Conservation (phyloP, 2,888 invertebrate species). For the Tetragonisca angustula region DNA sequence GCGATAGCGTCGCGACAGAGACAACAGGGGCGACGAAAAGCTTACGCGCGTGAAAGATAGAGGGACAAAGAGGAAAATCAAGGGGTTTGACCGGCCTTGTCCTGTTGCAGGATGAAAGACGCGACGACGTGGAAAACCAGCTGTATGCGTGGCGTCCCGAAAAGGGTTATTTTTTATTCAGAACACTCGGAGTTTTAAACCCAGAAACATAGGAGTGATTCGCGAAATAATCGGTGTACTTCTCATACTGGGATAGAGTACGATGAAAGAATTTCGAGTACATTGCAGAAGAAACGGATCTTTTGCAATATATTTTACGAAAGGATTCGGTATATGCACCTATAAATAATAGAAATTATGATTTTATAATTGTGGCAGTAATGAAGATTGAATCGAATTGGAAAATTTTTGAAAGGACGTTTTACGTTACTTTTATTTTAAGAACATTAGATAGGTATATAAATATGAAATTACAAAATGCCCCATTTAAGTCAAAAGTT, state of each 20-base stretch:
- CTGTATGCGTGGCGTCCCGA: slow-evolving; percentile 38
- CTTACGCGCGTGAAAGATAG: background rate
- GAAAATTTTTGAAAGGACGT: background rate
- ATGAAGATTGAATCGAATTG: background rate
- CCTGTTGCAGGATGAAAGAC: slow-evolving; percentile 66
- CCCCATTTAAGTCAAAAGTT: too few species aligned
- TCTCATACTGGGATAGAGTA: background rate
- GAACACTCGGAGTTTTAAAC: slow-evolving; percentile 75
- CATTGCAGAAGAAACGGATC: accelerated
- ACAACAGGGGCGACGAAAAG: slow-evolving; percentile 35
- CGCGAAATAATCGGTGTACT: slow-evolving; percentile 47
- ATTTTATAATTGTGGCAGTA: too few species aligned
- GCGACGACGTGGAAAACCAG: slow-evolving; percentile 75
- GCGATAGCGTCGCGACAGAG: slow-evolving; percentile 49
- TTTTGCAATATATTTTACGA: background rate
- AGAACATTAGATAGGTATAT: background rate
- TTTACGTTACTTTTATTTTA: background rate
- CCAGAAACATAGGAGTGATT: slow-evolving; percentile 45
- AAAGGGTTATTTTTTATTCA: slow-evolving; percentile 78
- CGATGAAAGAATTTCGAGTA: background rate
- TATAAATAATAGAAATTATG: background rate
- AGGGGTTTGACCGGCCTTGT: slow-evolving; percentile 75
- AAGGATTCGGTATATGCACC: background rate
- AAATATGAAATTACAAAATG: too few species aligned
- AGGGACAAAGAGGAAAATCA: slow-evolving; percentile 25